Evolutionary conservation across 2,113 vertebrate species (phyloP), one percentile per base, ranked within the genome.

Genomic region (Mesitornis unicolor): DNA sequence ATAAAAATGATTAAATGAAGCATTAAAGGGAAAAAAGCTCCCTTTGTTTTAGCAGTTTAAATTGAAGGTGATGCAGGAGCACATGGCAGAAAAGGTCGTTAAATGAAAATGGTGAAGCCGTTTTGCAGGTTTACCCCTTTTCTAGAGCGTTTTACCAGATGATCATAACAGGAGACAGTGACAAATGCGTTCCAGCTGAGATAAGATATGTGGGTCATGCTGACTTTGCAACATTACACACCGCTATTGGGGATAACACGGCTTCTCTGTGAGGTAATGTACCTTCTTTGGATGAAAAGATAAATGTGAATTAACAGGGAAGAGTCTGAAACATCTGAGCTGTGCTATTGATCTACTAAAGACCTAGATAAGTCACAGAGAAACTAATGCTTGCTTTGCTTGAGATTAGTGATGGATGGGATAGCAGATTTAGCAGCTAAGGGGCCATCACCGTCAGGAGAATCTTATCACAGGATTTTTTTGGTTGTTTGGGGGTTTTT

Each of bases 271-370:
- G 70, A 88, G 77, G 88, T 92, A 89, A 95, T 93, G 95, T 93
- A 89, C 94, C 80, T 94, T 93, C 90, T 93, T 90, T 50, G 67
- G 90, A 89, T 93, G 93, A 93, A 93, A 95, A 92, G 93, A 96
- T 89, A 89, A 90, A 96, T 87, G 90, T 7, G 83, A 96, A 97
- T 96, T 93, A 94, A 94, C 88, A 89, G 85, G 50, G 38, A 92
- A 90, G 82, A 85, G 57, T 74, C 92, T 87, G 83, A 94, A 95
- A 89, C 65, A 79, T 85, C 83, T 87, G 92, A 93, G 95, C 92
- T 87, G 65, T 53, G 73, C 78, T 97, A 97, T 93, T 94, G 95
- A 97, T 96, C 93, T 89, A 26, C 80, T 92, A 42, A 84, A 92
- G 88, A 87, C 94, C 92, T 53, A 93, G 93, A 94, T 92, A 93